These are phyloP conservation scores for Gymnothorax reevesii DNA, from an alignment of 2,797 vertebrate species.

Conservation along the genomic window DNA sequence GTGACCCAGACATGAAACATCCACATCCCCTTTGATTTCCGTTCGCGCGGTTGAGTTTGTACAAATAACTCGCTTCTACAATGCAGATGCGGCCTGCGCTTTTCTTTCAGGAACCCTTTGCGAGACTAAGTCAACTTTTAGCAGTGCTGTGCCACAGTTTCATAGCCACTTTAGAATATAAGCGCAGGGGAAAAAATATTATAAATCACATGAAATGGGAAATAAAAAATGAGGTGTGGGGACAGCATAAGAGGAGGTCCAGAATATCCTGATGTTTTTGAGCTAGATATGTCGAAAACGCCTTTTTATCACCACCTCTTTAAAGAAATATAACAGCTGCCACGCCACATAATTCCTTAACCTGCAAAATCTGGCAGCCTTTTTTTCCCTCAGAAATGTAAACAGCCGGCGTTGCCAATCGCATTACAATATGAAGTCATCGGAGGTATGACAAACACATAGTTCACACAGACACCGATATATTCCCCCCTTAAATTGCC, in stretches of 20 bases:
- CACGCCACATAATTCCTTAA: conserved; percentile 52
- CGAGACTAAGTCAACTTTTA: background rate
- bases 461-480: conserved; percentile 32
- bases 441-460: conserved; percentile 18
- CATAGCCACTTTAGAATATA: background rate
- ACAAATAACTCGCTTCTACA: background rate
- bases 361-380: conserved; percentile 24
- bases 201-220: background rate
- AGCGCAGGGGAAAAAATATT: background rate
- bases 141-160: background rate
- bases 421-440: conserved; percentile 2
- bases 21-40: background rate
- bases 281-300: conserved; percentile 47
- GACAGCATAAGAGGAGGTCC: conserved; percentile 42
- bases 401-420: conserved; percentile 15
- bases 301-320: conserved; percentile 57
- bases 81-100: background rate
- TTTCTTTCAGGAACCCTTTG: background rate
- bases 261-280: conserved; percentile 50
- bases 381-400: conserved; percentile 22
- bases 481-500: conserved; percentile 47
- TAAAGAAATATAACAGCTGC: conserved; percentile 54
- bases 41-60: background rate
- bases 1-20: background rate
- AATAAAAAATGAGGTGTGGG: conserved; percentile 56